These are phyloP conservation scores for Typhlichthys eigenmanni DNA, from an alignment of 2,797 vertebrate genomes.

Conservation along the genomic window DNA sequence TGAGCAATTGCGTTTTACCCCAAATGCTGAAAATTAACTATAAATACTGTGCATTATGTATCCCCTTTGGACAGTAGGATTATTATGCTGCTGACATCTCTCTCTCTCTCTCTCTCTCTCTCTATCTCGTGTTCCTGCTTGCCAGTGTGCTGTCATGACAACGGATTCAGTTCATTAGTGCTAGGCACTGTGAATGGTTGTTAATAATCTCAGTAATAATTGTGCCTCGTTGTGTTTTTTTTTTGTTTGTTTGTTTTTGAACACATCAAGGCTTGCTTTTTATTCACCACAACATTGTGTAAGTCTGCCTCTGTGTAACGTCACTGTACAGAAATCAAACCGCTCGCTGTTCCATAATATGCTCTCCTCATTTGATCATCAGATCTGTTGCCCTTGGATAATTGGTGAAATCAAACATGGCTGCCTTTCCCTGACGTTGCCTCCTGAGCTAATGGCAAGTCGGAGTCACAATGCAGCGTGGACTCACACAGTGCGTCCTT, in stretches of 20 bases:
- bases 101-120: conserved; percentile 3
- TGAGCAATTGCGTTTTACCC: neutral
- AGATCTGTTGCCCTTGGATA: too few relatives aligned
- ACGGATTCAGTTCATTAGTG: conserved; percentile 41
- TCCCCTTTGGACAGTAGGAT: too few relatives aligned
- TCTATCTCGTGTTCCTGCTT: conserved; percentile 4
- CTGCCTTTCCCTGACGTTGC: too few relatives aligned
- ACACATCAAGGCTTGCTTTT: conserved; percentile 17
- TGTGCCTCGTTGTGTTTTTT: neutral
- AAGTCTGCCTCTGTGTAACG: too few relatives aligned
- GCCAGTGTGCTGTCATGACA: conserved; percentile 55
- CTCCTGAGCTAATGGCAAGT: conserved; percentile 21
- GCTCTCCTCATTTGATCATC: too few relatives aligned
- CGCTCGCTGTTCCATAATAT: too few relatives aligned
- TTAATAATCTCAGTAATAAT: conserved; percentile 45
- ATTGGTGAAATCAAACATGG: too few relatives aligned
- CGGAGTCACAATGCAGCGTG: conserved; percentile 30
- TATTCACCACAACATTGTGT: conserved; percentile 3
- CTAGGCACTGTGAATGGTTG: conserved; percentile 5
- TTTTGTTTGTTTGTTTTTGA: conserved; percentile 1
- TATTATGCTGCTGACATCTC: neutral
- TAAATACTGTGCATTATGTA: neutral
- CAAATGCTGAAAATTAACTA: neutral
- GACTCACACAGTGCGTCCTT: conserved; percentile 27
- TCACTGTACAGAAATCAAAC: too few relatives aligned